Base-by-base conservation (phyloP, 2,888 invertebrate species). In the Tetropium fuscum region DNA sequence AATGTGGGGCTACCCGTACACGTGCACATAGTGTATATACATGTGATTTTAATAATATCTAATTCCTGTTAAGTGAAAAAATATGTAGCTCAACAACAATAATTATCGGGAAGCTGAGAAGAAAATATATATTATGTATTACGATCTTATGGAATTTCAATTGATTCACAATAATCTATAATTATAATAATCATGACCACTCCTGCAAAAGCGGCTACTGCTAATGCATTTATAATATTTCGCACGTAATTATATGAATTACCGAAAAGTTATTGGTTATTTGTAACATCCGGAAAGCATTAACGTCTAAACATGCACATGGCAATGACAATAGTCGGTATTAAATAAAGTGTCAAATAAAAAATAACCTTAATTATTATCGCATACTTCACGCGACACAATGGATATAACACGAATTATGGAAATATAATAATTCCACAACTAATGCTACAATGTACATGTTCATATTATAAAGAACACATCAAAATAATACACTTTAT, bases 201-300 rank as follows among this genome's bases (percentile, higher is more conserved):
- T n/a, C n/a, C n/a, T n/a, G n/a, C n/a, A n/a, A n/a, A n/a, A n/a
- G n/a, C n/a, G n/a, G n/a, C n/a, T n/a, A n/a, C n/a, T n/a, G 20
- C 34, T 64, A 58, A 70, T 70, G 60, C 51, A 55, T 66, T 69
- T 70, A 65, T 70, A 70, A 69, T 69, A 64, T 65, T 70, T 65
- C 61, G 60, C 63, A 63, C 63, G 38, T 68, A 59, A 69, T 62
- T 59, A 64, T 57, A 45, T 48, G 38, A 55, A 60, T 63, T 58
- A 62, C 45, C 47, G 51, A 61, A 57, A 63, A 63, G 60, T 53
- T 54, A 41, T 56, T 55, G 47, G 45, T 63, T 53, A 64, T 64
- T 60, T 34, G 58, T 56, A 59, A 60, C 60, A 57, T 64, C 66
- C 66, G 61, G 62, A 56, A 47, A 32, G 27, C 63, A 63, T 65